Base-by-base conservation (phyloP, 2,113 vertebrate genomes). In the Pagrus major region DNA sequence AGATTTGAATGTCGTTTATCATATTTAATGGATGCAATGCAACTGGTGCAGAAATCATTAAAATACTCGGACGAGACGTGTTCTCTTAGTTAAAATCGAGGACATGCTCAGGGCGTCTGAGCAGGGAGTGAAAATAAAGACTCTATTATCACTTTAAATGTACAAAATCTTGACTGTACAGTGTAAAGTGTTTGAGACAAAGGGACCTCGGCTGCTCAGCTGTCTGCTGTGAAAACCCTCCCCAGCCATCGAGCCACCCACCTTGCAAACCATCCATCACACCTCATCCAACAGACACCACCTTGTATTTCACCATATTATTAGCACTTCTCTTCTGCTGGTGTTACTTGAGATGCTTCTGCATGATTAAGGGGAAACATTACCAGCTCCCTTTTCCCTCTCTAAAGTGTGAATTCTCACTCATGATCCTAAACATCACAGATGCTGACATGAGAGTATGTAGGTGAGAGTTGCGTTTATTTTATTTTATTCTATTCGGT, bases 271-370 rank as follows among this genome's bases (percentile, higher is more conserved):
- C 84, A 54, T 72, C 65, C 71, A 65, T 89, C 86, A 82, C 87
- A 82, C 78, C 70, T 83, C 67, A 21, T 55, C 27, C 64, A 64
- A 21, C 20, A 41, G 71, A 55, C 66, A 46, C 39, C 63, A 21
- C 73, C 29, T 63, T 71, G 59, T 27, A 66, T 71, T 69, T 67
- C 46, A n/a, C 51, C 56, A 49, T 71, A 52, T 86, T 78, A 91
- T 91, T 87, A 91, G 61, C 92, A 88, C 90, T 82, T 89, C 77
- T 76, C 18, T 54, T 76, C 78, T 25, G 51, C 64, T 52, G 79
- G 47, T 87, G 83, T 74, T 75, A 54, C 68, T 37, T 31, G 41
- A 80, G 75, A 70, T 58, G 59, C 18, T 55, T 49, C 46, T 54
- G 64, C 41, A 33, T 49, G 63, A 59, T 76, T 81, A 56, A 73